Percentiles rank a stretch among this genome's conserved stretches.
Evolutionary conservation across 1,140 invertebrate species (phyloP).

Genomic region (Hyles euphorbiae): DNA sequence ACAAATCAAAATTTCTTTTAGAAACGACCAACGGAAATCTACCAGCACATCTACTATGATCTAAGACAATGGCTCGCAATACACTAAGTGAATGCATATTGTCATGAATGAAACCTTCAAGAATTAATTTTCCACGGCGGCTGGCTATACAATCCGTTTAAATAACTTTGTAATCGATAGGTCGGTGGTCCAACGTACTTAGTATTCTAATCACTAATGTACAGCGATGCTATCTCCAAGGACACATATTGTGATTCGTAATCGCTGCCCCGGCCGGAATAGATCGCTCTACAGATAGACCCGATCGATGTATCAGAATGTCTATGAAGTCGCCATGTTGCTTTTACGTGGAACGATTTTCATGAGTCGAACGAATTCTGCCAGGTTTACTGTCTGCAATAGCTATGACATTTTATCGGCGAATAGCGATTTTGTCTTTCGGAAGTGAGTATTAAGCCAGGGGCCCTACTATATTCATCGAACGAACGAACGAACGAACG

Average conservation of each 20-base stretch:
- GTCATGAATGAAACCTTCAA: constrained; percentile 6
- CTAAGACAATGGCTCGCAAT: not conserved
- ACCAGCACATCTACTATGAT: not conserved
- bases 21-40: constrained; percentile 1
- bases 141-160: constrained; percentile 18
- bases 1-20: too few relatives aligned
- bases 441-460: not conserved
- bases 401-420: constrained; percentile 27
- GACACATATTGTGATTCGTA: constrained; percentile 62
- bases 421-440: constrained; percentile 1
- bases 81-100: constrained; percentile 5
- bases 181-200: constrained; percentile 56
- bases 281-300: constrained; percentile 53
- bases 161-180: constrained; percentile 28
- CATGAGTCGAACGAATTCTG: constrained; percentile 32
- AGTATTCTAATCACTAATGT: constrained; percentile 51
- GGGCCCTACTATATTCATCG: too few relatives aligned
- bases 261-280: constrained; percentile 52
- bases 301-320: constrained; percentile 57
- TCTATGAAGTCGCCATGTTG: constrained; percentile 24
- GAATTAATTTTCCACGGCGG: constrained; percentile 17
- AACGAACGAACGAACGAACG: too few relatives aligned
- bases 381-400: constrained; percentile 26
- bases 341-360: constrained; percentile 36
- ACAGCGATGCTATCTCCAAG: constrained; percentile 60